Evolutionary conservation across 1,140 invertebrate genomes (phyloP).

Genomic region (Homarus americanus): DNA sequence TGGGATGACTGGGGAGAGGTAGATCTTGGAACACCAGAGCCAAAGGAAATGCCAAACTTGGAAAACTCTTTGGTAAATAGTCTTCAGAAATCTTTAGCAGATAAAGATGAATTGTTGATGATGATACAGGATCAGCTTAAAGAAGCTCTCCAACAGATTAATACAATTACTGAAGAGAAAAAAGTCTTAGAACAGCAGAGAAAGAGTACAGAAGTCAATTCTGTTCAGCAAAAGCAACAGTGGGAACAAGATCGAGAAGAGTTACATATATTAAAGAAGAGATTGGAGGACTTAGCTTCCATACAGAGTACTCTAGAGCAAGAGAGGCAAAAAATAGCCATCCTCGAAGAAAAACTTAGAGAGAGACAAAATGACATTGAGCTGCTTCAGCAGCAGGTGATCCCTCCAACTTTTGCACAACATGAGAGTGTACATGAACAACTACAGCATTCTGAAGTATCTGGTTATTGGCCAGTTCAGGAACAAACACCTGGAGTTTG

Average conservation of each 20-base stretch:
- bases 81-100: slow-evolving; percentile 57
- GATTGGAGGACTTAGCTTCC: neutral
- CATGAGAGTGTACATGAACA: neutral
- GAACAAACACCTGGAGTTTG: slow-evolving; percentile 26
- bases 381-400: slow-evolving; percentile 24
- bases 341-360: slow-evolving; percentile 12
- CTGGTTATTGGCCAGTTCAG: neutral
- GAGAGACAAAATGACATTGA: slow-evolving; percentile 42
- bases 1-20: slow-evolving; percentile 71
- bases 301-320: slow-evolving; percentile 37
- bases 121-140: slow-evolving; percentile 70
- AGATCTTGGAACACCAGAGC: slow-evolving; percentile 62
- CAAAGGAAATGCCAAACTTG: neutral
- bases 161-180: slow-evolving; percentile 61
- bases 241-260: slow-evolving; percentile 57
- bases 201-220: slow-evolving; percentile 25
- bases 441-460: neutral
- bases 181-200: slow-evolving; percentile 62
- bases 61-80: slow-evolving; percentile 31
- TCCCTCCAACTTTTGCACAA: neutral
- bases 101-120: slow-evolving; percentile 67
- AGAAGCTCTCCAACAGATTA: slow-evolving; percentile 52
- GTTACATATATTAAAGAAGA: neutral
- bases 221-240: slow-evolving; percentile 36
- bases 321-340: slow-evolving; percentile 14